Percentiles rank a stretch among this genome's conserved stretches.
These are phyloP conservation scores for Tapirus terrestris DNA, from an alignment of 2,113 vertebrate genomes.

Conservation along the genomic window DNA sequence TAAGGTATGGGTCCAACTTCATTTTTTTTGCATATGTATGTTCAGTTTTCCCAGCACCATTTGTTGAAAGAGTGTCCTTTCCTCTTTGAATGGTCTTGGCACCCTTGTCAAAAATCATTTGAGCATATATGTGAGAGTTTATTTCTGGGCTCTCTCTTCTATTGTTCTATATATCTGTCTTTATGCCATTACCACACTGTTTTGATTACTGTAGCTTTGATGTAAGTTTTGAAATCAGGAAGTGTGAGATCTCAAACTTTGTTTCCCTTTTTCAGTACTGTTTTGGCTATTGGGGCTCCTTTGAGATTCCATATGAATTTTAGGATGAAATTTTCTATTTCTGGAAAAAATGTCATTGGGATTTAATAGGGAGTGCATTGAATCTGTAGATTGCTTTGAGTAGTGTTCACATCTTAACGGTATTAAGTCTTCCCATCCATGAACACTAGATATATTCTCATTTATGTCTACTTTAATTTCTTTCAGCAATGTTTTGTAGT, in stretches of 20 bases:
- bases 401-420: neutral
- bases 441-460: neutral
- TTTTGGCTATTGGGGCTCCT: neutral
- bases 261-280: neutral
- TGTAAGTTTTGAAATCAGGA: neutral
- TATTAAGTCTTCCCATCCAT: neutral
- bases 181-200: neutral
- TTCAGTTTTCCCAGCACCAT: neutral
- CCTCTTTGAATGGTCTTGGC: neutral
- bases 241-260: neutral
- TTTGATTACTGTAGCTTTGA: neutral
- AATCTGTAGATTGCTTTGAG: neutral
- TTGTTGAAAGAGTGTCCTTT: neutral
- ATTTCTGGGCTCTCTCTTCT: neutral
- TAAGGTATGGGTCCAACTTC: neutral
- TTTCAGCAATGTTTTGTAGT: neutral
- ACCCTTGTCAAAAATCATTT: neutral
- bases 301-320: neutral
- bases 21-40: neutral
- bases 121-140: neutral
- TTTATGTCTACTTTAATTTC: neutral
- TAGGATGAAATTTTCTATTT: neutral
- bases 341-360: neutral
- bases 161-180: neutral
- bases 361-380: neutral